phyloP scores from a whole-genome alignment of 1,140 invertebrate genomes.

The Hypsibius dujardini region DNA sequence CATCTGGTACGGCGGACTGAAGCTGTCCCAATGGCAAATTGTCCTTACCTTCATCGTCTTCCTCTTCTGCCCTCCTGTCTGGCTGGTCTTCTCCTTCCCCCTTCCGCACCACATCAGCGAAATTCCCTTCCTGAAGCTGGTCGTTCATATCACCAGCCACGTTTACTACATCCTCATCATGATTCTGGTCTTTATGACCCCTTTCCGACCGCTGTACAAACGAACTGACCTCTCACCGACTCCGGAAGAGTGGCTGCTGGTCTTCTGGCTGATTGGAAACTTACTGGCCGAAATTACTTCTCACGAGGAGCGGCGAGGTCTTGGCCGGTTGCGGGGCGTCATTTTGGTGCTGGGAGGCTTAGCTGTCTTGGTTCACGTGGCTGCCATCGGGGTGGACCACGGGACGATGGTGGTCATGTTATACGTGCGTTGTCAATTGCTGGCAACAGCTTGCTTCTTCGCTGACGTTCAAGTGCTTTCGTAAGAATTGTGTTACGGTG shows the following conservation, averaged over 20 bases:
- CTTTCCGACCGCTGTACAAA: slow-evolving; percentile 1
- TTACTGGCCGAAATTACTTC: slow-evolving; percentile 88
- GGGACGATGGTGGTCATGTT: slow-evolving; percentile 43
- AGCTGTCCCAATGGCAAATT: slow-evolving; percentile 86
- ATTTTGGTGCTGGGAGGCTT: slow-evolving; percentile 75
- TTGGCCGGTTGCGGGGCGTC: slow-evolving; percentile 57
- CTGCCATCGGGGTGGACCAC: slow-evolving; percentile 39
- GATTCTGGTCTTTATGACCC: slow-evolving; percentile 13
- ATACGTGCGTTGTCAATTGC: slow-evolving; percentile 85
- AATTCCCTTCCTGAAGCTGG: slow-evolving; percentile 85
- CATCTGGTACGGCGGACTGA: slow-evolving; percentile 50
- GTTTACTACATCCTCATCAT: background rate
- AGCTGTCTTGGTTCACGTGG: slow-evolving; percentile 70
- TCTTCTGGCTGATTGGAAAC: slow-evolving; percentile 86
- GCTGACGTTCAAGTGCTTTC: slow-evolving; percentile 81
- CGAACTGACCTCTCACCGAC: background rate
- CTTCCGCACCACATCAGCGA: slow-evolving; percentile 76
- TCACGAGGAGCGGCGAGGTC: slow-evolving; percentile 77
- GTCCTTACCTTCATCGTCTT: slow-evolving; percentile 75
- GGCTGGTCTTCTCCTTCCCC: slow-evolving; percentile 87
- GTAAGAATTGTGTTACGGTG: background rate
- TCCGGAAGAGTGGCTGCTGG: slow-evolving; percentile 81
- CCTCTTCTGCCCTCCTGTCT: slow-evolving; percentile 78
- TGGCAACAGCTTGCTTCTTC: slow-evolving; percentile 76
- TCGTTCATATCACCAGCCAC: slow-evolving; percentile 7